Percentiles rank a stretch among this genome's conserved stretches.
Conservation (phyloP, 2,797 vertebrate species). For the Delichon dasypus region DNA sequence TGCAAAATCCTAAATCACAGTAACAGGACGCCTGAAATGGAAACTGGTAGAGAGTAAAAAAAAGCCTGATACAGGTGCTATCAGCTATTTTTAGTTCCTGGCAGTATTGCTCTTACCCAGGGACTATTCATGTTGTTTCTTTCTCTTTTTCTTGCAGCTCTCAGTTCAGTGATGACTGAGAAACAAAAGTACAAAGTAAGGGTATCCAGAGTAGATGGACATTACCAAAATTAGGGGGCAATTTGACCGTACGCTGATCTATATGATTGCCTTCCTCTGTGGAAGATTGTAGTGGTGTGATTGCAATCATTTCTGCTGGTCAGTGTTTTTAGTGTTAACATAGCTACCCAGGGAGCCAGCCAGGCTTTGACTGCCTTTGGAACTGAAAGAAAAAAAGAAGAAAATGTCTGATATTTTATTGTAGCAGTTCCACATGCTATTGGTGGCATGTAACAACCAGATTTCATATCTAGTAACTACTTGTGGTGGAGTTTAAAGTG, state of each 20-base stretch:
- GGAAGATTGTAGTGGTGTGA: not conserved
- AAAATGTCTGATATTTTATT: not conserved
- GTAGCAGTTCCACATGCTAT: fast-evolving
- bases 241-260: not conserved
- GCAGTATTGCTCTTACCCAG: not conserved
- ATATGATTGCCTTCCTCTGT: not conserved
- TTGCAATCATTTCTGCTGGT: constrained; percentile 19
- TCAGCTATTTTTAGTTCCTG: not conserved
- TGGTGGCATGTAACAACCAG: not conserved
- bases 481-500: not conserved
- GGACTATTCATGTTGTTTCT: not conserved
- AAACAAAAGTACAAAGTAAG: not conserved
- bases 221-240: not conserved
- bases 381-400: not conserved
- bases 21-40: not conserved
- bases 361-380: not conserved
- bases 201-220: not conserved
- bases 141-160: not conserved
- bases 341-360: not conserved
- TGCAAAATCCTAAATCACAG: not conserved
- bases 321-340: not conserved
- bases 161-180: not conserved
- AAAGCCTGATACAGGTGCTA: not conserved
- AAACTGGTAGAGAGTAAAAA: not conserved
- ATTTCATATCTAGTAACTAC: not conserved